phyloP scores from a whole-genome alignment of 2,113 vertebrate genomes.

The Echinops telfairi region DNA sequence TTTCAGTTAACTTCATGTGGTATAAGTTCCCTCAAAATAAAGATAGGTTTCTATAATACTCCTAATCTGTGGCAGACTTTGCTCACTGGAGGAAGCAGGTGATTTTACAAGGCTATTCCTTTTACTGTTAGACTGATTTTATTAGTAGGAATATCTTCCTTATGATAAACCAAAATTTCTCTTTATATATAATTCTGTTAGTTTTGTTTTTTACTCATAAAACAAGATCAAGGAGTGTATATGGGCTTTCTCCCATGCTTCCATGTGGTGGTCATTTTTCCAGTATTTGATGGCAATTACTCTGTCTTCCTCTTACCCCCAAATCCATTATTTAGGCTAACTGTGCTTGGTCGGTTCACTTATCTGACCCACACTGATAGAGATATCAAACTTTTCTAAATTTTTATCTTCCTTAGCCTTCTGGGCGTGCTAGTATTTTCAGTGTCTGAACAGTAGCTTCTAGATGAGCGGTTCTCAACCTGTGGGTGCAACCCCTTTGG shows the following conservation, averaged over 20 bases:
- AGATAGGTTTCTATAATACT: constrained; percentile 31
- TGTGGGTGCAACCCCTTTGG: too few species aligned
- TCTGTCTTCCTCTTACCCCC: not conserved
- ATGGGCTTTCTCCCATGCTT: not conserved
- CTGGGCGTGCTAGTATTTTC: not conserved
- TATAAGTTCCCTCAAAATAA: constrained; percentile 12
- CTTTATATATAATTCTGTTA: constrained; percentile 2
- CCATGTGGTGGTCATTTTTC: not conserved
- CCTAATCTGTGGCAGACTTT: not conserved
- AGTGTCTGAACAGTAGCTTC: not conserved
- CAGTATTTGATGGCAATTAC: not conserved
- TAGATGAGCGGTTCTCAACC: too few species aligned
- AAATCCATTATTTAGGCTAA: not conserved
- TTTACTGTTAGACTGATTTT: not conserved
- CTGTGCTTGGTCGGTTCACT: not conserved
- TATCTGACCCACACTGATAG: not conserved
- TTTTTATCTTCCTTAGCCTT: not conserved
- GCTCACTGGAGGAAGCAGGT: not conserved
- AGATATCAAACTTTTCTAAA: not conserved
- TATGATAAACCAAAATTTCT: not conserved
- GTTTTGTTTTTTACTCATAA: constrained; percentile 17
- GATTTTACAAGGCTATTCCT: constrained; percentile 1
- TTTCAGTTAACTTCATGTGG: not conserved
- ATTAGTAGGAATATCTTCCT: constrained; percentile 5
- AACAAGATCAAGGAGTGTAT: not conserved